These are phyloP conservation scores for Odontamblyopus lacepedii DNA, from an alignment of 2,797 vertebrate species.

Conservation along the genomic window DNA sequence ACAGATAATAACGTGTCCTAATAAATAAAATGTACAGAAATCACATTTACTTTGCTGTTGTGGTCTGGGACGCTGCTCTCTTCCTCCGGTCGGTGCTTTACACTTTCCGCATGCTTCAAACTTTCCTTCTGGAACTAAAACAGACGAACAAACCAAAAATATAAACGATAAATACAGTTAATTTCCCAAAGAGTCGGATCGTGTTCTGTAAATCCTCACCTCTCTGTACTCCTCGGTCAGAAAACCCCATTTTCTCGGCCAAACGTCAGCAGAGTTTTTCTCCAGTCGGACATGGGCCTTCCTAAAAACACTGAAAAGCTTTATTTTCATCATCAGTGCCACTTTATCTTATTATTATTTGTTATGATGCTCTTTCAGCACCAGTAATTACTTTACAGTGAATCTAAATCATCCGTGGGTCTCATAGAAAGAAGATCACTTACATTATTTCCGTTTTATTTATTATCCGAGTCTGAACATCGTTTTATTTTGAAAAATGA, in stretches of 20 bases:
- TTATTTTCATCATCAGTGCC: no score
- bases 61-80: conserved; percentile 11
- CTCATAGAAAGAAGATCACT: no score
- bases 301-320: conserved; percentile 31
- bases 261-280: conserved; percentile 67
- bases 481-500: no score
- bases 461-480: no score
- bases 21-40: no score
- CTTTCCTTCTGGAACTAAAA: conserved; percentile 56
- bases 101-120: conserved; percentile 47
- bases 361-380: no score
- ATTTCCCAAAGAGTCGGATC: no score
- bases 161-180: neutral
- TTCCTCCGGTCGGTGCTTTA: conserved; percentile 59
- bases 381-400: no score
- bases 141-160: neutral
- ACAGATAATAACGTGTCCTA: no score
- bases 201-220: conserved; percentile 31
- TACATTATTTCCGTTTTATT: no score
- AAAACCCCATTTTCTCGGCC: conserved; percentile 85
- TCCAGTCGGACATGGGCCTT: conserved; percentile 61
- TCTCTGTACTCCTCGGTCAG: conserved; percentile 64
- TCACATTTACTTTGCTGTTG: conserved; percentile 72
- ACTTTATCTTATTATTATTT: no score
- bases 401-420: no score